Base-by-base conservation (phyloP, 2,113 vertebrate species). In the Forbesichthys agassizii region DNA sequence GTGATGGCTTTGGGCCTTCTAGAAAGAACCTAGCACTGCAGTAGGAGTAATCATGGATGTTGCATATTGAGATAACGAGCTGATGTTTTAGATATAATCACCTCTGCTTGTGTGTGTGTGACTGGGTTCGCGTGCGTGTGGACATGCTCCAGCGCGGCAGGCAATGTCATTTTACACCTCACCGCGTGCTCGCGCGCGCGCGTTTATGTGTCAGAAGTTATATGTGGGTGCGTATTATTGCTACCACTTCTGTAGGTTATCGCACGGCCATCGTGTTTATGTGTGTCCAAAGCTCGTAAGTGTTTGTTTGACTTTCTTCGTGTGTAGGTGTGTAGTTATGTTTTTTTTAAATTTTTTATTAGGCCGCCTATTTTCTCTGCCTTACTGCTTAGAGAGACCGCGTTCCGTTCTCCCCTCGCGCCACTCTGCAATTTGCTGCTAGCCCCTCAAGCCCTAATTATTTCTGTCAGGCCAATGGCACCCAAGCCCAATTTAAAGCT, bases 391-490 rank as follows among this genome's bases (percentile, higher is more conserved):
- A 71, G 82, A 80, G 83, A 84, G 73, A 78, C 78, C 79, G 73
- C 68, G 71, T 75, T 82, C 68, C 69, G 78, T 69, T 82, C 71
- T 79, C 63, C 64, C 46, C 84, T 79, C 1, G 33, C 79, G 72
- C 79, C 66, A 67, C 79, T 77, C 82, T 81, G 84, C 78, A 91
- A 88, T 85, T 90, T 88, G 84, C 84, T 83, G 71, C 83, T 75
- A 72, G 80, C 68, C 88, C 86, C 84, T 87, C 85, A 78, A 88
- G 87, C 79, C 82, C 84, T 89, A 87, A 90, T 90, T 89, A 85
- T 89, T 88, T 87, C 87, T 89, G 88, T 85, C 87, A 90, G 71
- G 78, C 86, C 85, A 86, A 62, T 88, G 84, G 85, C 85, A 82
- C 76, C 82, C 64, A 77, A 70, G 81, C 78, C 87, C 87, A 88